Conservation (phyloP, 2,888 invertebrate genomes). For the Ectemnius continuus region DNA sequence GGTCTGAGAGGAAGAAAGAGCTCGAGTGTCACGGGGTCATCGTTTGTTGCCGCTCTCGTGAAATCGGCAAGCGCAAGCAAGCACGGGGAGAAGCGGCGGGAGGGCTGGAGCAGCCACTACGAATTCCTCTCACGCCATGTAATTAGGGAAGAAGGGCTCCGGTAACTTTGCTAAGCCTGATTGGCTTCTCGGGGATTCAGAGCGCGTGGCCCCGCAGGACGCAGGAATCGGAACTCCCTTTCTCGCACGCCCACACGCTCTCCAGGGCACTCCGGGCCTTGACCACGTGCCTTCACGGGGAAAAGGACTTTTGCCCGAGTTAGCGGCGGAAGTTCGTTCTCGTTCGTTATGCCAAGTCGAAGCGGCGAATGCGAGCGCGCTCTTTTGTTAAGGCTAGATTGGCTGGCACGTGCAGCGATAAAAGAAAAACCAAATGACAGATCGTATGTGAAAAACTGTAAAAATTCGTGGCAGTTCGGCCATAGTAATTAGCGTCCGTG, state of each 20-base stretch:
- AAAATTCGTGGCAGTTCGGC: conserved; percentile 9
- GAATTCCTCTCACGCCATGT: conserved; percentile 17
- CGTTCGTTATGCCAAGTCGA: conserved; percentile 32
- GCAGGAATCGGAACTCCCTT: conserved; percentile 25
- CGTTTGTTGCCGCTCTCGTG: background rate
- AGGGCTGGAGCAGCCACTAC: background rate
- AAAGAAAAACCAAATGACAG: background rate
- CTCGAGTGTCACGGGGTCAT: background rate
- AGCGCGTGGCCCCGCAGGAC: conserved; percentile 35
- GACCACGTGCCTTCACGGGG: conserved; percentile 23
- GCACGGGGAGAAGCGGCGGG: background rate
- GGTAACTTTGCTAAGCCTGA: conserved; percentile 47
- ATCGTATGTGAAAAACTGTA: background rate
- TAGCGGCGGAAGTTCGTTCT: conserved; percentile 41
- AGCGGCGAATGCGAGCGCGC: background rate
- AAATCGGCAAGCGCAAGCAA: conserved; percentile 3
- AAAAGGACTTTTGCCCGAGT: conserved; percentile 37
- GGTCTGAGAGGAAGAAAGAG: background rate
- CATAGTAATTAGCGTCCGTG: conserved; percentile 48
- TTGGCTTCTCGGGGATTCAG: conserved; percentile 54
- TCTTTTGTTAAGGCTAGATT: background rate
- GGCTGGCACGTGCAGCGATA: background rate
- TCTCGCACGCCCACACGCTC: conserved; percentile 38
- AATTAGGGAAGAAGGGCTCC: conserved; percentile 44
- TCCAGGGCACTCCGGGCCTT: conserved; percentile 29